Base-by-base conservation (phyloP, 2,888 invertebrate genomes). In the Dorcus hopei region DNA sequence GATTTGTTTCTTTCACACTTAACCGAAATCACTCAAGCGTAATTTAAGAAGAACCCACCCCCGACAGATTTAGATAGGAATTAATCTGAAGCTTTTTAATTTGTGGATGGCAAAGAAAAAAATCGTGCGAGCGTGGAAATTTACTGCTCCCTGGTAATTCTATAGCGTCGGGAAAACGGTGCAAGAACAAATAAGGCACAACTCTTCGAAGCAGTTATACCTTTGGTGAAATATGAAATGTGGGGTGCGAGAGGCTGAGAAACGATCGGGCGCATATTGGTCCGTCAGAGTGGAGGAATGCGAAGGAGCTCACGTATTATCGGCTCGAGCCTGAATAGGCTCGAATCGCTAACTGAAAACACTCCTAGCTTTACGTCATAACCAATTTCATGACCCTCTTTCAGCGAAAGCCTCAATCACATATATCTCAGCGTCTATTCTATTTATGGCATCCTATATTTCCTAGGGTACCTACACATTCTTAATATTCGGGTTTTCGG, bases 391-490 rank as follows among this genome's bases (percentile, higher is more conserved):
- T 67, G 64, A 65, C 67, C 68, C 70, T 68, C 69, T 69, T 69
- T 65, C 64, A 58, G 56, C 64, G 67, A 68, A 69, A 69, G 70
- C 70, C 69, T 69, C 72, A 70, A 69, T 72, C 70, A 70, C 71
- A 70, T 72, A 73, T 72, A 73, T 74, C 70, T 69, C 68, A 65
- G 68, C 69, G 70, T 69, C 69, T 73, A 71, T 73, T 71, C 72
- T 72, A 72, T 74, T 74, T 74, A 73, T 72, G 70, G 70, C 68
- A 69, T 69, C 69, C 66, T 67, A 68, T 68, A 70, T 70, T 65
- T 65, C 54, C 70, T 67, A 57, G 58, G 59, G 62, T 61, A 65
- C 68, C 69, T 66, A 58, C 68, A 66, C 67, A 71, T 72, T 71
- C 70, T 72, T 72, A 72, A 72, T 73, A 72, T 72, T 70, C 69